phyloP scores from a whole-genome alignment of 2,888 invertebrate species.

The Xestia sexstrigata region DNA sequence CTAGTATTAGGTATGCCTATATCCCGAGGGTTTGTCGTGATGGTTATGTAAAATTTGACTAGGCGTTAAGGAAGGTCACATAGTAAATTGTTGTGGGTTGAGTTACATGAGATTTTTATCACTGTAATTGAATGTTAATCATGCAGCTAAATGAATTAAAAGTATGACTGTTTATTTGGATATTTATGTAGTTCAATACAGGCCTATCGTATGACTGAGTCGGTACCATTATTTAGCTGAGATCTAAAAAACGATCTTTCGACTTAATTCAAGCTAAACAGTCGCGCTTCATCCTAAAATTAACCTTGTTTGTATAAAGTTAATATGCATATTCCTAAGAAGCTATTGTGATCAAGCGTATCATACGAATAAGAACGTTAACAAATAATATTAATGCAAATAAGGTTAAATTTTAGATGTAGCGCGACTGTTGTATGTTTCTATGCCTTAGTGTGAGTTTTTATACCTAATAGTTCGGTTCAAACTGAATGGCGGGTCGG shows the following conservation, averaged over 20 bases:
- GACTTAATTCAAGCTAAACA: neutral
- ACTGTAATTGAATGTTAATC: neutral
- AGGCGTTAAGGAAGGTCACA: neutral
- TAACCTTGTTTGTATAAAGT: neutral
- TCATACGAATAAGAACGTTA: neutral
- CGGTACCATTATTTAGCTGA: neutral
- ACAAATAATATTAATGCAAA: neutral
- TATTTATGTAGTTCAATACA: constrained; percentile 9
- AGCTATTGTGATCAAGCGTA: neutral
- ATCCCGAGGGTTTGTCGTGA: neutral
- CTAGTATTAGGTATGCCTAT: neutral
- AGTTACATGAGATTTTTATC: neutral
- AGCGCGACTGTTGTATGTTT: neutral
- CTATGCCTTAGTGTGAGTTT: neutral
- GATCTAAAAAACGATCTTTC: neutral
- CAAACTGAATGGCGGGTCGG: too few relatives aligned
- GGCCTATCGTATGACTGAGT: neutral
- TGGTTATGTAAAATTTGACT: constrained; percentile 19
- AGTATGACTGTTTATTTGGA: neutral
- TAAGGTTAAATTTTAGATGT: neutral
- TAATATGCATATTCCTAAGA: neutral
- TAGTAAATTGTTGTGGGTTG: neutral
- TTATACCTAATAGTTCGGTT: too few relatives aligned
- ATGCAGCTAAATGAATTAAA: neutral
- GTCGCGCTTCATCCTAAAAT: neutral